Evolutionary conservation across 2,113 vertebrate genomes (phyloP).

Genomic region (Alethe castanea): DNA sequence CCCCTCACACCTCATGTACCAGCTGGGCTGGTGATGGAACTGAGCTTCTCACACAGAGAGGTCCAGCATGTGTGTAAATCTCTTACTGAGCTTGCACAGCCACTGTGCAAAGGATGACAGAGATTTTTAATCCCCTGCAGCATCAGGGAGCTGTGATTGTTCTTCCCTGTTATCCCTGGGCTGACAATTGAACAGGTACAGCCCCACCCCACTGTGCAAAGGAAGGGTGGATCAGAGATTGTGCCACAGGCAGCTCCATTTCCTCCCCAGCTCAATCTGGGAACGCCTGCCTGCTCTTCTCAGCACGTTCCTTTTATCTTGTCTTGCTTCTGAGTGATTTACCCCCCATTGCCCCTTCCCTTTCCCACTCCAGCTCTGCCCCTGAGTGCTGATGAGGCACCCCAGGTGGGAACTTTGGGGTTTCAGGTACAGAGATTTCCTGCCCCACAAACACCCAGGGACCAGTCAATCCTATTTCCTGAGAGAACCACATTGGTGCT

Average conservation of each 20-base stretch:
- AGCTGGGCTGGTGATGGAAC: background rate
- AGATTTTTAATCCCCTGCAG: background rate
- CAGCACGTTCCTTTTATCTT: background rate
- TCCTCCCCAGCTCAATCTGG: background rate
- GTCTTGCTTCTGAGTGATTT: background rate
- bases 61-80: background rate
- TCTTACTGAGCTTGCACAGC: background rate
- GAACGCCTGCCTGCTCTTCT: background rate
- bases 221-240: background rate
- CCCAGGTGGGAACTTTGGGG: background rate
- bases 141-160: background rate
- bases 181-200: background rate
- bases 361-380: background rate
- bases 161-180: background rate
- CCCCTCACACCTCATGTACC: background rate
- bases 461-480: background rate
- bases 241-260: background rate
- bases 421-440: background rate
- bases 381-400: background rate
- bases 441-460: background rate
- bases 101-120: background rate
- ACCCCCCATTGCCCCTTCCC: background rate
- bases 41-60: background rate
- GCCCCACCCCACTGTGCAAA: background rate
- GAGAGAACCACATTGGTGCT: background rate